Evolutionary conservation across 2,797 vertebrate species (phyloP).

Genomic region (Sebastes jordani): DNA sequence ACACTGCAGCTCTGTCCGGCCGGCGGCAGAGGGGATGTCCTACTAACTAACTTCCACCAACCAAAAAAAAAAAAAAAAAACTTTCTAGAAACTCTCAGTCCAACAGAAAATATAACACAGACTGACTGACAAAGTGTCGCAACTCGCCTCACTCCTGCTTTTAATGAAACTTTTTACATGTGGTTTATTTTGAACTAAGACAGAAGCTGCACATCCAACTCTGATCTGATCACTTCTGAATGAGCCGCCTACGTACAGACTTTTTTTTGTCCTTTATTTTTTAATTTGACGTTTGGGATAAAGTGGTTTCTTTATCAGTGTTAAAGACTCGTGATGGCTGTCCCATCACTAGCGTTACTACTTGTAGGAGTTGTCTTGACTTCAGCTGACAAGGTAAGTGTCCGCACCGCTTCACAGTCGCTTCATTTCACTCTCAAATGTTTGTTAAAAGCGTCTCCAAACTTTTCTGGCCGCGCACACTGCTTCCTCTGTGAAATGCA

Average conservation of each 20-base stretch:
- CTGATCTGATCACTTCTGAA: constrained; percentile 37
- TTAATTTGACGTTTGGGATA: constrained; percentile 58
- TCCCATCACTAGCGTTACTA: constrained; percentile 86
- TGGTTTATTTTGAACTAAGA: not conserved
- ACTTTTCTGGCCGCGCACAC: constrained; percentile 22
- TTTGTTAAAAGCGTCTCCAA: not conserved
- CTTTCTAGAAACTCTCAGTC: constrained; percentile 56
- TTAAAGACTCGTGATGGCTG: constrained; percentile 87
- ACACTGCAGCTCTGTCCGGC: constrained; percentile 77
- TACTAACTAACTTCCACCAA: constrained; percentile 53
- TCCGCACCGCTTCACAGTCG: constrained; percentile 13
- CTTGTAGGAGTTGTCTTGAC: constrained; percentile 83
- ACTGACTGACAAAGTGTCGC: constrained; percentile 71
- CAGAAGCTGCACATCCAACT: constrained; percentile 21
- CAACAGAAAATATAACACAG: constrained; percentile 45
- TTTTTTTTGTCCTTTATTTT: constrained; percentile 1
- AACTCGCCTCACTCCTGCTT: constrained; percentile 56
- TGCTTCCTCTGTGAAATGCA: constrained; percentile 52
- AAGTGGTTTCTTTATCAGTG: constrained; percentile 42
- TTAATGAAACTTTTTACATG: constrained; percentile 46
- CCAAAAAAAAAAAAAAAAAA: constrained; percentile 15
- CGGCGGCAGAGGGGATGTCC: constrained; percentile 68
- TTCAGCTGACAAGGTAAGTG: constrained; percentile 88
- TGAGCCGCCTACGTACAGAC: constrained; percentile 50
- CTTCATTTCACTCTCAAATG: not conserved